Conservation (phyloP, 2,113 vertebrate species). For the Odontesthes bonariensis region DNA sequence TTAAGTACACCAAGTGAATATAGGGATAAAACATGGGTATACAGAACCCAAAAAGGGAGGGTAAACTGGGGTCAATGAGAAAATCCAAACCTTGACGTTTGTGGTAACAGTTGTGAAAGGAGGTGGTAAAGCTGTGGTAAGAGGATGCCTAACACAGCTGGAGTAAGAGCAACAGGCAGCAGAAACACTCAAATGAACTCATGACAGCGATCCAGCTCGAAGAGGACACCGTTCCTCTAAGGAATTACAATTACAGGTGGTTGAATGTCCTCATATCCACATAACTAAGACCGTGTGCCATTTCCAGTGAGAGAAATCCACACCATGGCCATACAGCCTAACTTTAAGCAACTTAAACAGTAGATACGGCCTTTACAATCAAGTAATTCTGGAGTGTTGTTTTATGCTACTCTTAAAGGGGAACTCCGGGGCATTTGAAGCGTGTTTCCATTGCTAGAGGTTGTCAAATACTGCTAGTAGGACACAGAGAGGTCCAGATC, state of each 20-base stretch:
- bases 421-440: too few species aligned
- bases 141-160: neutral
- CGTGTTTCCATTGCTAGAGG: too few species aligned
- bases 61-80: conserved; percentile 10
- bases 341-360: too few species aligned
- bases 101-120: conserved; percentile 22
- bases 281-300: conserved; percentile 24
- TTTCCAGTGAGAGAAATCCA: too few species aligned
- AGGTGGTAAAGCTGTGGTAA: neutral
- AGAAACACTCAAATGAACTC: neutral
- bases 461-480: too few species aligned
- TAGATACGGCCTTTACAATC: too few species aligned
- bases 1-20: neutral
- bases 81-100: conserved; percentile 44
- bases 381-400: too few species aligned
- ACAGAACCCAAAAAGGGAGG: too few species aligned
- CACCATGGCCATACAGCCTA: too few species aligned
- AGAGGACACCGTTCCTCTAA: neutral
- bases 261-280: neutral
- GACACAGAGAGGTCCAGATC: too few species aligned
- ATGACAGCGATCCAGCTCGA: neutral
- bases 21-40: neutral
- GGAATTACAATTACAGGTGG: neutral
- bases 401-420: too few species aligned
- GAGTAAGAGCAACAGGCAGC: neutral